Evolutionary conservation across 2,888 invertebrate genomes (phyloP), one percentile per base, ranked within the genome.

Genomic region (Nycteola revayana): DNA sequence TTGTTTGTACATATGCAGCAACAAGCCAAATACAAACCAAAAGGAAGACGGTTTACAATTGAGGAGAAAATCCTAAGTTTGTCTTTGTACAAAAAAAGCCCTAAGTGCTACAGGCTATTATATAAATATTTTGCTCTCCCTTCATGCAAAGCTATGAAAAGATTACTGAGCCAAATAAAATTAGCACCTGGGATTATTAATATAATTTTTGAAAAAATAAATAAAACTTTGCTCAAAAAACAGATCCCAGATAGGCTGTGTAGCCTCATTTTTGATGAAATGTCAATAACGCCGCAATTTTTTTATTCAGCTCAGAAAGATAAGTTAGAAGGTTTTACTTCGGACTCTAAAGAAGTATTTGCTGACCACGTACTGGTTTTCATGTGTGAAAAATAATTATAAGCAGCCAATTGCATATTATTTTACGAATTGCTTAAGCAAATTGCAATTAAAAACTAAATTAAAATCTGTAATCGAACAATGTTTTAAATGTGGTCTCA

Each of bases 391-490:
- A 14, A n/a, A 7, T 2, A 25, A 8, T 2, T 25, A n/a, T 14
- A 25, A 25, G 14, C 25, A 25, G 25, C 25, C 25, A 14, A n/a
- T 25, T 4, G 11, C 25, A n/a, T 60, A 60, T 30, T 58, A 53
- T 29, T 60, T 60, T 17, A 57, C 55, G 0, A 50, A 34, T 20
- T 10, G 22, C 1, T 24, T 55, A n/a, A 42, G 42, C 1, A 47
- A 45, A 36, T 0, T 6, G 7, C 37, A 59, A 9, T 23, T 57
- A 10, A 54, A 56, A 47, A 20, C 24, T 1, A 21, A 40, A 4
- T 34, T 57, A 7, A 51, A 32, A 36, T 33, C 23, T 7, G 49
- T 63, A 0, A 30, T 56, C 1, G 10, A 32, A 21, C 8, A 49
- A 17, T 29, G 31, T 3, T 26, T 33, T 7, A 6, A 25, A 2